Evolutionary conservation across 2,797 vertebrate genomes (phyloP), one percentile per base, ranked within the genome.

Genomic region (Gorsachius magnificus): DNA sequence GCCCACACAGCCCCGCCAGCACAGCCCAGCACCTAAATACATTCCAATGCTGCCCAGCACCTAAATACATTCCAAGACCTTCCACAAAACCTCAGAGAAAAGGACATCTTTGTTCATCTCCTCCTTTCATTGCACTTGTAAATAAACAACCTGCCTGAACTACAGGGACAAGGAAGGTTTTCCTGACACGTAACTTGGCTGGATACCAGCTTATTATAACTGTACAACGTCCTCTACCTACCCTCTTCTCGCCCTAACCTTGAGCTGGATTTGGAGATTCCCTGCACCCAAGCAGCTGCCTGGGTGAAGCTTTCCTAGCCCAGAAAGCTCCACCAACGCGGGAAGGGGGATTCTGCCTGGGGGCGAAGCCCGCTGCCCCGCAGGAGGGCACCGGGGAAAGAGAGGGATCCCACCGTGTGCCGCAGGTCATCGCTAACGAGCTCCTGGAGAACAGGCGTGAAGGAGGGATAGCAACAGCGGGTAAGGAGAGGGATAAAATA

Each of bases 191-290:
- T 11, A 11, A 9, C 22, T 4, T 9, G 33, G 56, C 50, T 11
- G 4, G 1, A 3, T 1, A 7, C 56, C 82, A 70, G 28, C 65
- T 29, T n/a, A 5, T 15, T 22, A 0, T 6, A 70, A 38, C 35
- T 9, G 24, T 1, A 14, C 61, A 10, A 24, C 2, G 3, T 41
- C 82, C 61, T 89, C 72, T 3, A 3, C 2, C 12, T 2, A 2
- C 5, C 50, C 19, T 45, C 71, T 57, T 45, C 72, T 61, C 20
- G 3, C 57, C 17, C 36, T 8, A 8, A 51, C 25, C 36, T 56
- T 33, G 3, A 12, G 10, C 61, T 25, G 50, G 51, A 35, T 43
- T 26, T 36, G 61, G 57, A 74, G 41, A 28, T 71, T 10, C 35
- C 53, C 83, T 46, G 57, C 57, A 12, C 2, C 36, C 78, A 24